Evolutionary conservation across 2,113 vertebrate species (phyloP).

Genomic region (Chionodraco myersi): DNA sequence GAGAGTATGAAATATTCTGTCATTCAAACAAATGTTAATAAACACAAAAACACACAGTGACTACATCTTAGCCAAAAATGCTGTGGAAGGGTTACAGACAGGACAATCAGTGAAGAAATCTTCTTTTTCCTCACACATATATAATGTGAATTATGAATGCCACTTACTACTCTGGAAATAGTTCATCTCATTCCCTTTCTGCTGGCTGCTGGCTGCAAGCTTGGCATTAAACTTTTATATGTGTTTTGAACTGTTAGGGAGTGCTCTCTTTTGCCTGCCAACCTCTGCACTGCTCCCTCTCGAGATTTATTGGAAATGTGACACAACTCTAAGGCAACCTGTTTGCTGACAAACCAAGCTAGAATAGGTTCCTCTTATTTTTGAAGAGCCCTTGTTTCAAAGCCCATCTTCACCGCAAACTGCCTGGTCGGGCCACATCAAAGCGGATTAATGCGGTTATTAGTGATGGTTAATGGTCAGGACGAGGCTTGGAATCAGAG

Average conservation of each 20-base stretch:
- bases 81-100: conserved; percentile 35
- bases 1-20: conserved; percentile 58
- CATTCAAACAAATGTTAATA: conserved; percentile 58
- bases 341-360: conserved; percentile 42
- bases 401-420: neutral
- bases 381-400: neutral
- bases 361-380: conserved; percentile 26
- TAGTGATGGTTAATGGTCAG: conserved; percentile 47
- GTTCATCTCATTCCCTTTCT: conserved; percentile 67
- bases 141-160: conserved; percentile 81
- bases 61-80: conserved; percentile 9
- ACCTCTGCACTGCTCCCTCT: conserved; percentile 46
- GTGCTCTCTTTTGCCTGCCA: conserved; percentile 48
- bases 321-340: conserved; percentile 35
- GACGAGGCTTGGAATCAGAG: conserved; percentile 35
- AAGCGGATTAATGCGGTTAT: conserved; percentile 50
- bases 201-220: conserved; percentile 67
- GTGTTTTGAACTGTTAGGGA: conserved; percentile 73
- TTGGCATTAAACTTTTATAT: conserved; percentile 79
- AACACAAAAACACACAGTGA: conserved; percentile 25
- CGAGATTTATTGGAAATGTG: conserved; percentile 61
- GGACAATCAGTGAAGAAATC: conserved; percentile 33
- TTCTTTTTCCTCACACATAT: conserved; percentile 63
- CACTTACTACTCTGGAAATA: conserved; percentile 75
- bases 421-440: conserved; percentile 12